These are phyloP conservation scores for Zhengitettix transpicula DNA, from an alignment of 2,888 invertebrate species.

Conservation along the genomic window DNA sequence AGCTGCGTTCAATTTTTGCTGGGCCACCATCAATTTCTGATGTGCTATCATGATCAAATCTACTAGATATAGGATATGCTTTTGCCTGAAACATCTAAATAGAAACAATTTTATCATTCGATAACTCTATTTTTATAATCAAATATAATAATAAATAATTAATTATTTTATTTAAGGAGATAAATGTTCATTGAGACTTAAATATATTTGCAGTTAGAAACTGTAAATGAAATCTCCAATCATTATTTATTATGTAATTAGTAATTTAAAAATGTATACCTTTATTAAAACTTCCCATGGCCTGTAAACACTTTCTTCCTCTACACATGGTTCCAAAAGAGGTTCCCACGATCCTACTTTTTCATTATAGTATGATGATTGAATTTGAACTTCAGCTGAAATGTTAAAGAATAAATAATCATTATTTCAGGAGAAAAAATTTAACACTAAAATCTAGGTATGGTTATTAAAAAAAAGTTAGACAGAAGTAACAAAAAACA, in stretches of 20 bases:
- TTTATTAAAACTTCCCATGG: slow-evolving; percentile 56
- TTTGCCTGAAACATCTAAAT: slow-evolving; percentile 32
- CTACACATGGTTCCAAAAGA: slow-evolving; percentile 54
- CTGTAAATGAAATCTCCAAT: neutral
- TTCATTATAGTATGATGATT: slow-evolving; percentile 50
- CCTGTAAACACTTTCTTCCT: slow-evolving; percentile 44
- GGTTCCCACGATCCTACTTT: slow-evolving; percentile 66
- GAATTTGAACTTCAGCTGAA: slow-evolving; percentile 28
- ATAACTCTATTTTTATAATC: too few species aligned
- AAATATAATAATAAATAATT: too few species aligned
- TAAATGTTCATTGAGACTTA: neutral
- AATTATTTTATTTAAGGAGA: neutral
- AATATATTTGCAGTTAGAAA: neutral
- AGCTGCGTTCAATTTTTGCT: slow-evolving; percentile 14
- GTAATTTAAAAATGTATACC: slow-evolving; percentile 29
- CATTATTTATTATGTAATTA: slow-evolving; percentile 16
- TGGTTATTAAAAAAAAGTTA: too few species aligned
- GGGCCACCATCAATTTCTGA: slow-evolving; percentile 15
- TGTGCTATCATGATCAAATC: slow-evolving; percentile 14
- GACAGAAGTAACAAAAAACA: too few species aligned
- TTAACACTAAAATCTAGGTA: neutral
- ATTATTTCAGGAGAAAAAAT: neutral
- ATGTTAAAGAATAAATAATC: neutral
- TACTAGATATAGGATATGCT: slow-evolving; percentile 35
- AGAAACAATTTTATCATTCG: neutral